These are phyloP conservation scores for Synanthedon formicaeformis DNA, from an alignment of 2,888 invertebrate species.

Conservation along the genomic window DNA sequence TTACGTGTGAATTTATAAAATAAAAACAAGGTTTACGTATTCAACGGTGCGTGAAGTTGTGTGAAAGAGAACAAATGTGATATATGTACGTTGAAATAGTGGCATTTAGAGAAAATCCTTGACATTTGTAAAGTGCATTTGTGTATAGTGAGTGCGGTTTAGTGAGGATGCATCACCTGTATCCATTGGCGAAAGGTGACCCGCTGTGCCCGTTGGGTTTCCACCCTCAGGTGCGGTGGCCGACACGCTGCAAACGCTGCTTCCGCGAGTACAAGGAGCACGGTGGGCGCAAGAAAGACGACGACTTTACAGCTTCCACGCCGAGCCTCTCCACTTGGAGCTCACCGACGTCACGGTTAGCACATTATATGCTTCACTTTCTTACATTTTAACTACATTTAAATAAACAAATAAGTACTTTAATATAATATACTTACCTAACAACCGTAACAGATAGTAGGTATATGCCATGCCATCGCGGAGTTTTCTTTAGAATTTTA, in stretches of 20 bases:
- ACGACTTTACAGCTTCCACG: slow-evolving; percentile 79
- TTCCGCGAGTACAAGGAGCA: slow-evolving; percentile 95
- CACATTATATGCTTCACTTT: too few species aligned
- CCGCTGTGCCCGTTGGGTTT: slow-evolving; percentile 92
- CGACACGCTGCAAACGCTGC: slow-evolving; percentile 92
- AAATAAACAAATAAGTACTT: too few species aligned
- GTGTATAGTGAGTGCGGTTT: slow-evolving; percentile 22
- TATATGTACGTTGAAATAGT: slow-evolving; percentile 20
- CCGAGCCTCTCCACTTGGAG: slow-evolving; percentile 79
- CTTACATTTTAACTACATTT: too few species aligned
- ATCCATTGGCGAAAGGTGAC: slow-evolving; percentile 85
- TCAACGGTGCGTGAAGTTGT: slow-evolving; percentile 7
- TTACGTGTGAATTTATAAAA: neutral
- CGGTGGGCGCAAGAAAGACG: slow-evolving; percentile 78
- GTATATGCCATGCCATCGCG: too few species aligned
- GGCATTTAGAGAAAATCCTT: slow-evolving; percentile 53
- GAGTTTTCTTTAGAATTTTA: too few species aligned
- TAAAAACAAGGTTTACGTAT: neutral
- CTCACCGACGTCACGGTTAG: slow-evolving; percentile 70
- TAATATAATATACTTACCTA: too few species aligned
- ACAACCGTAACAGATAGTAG: too few species aligned
- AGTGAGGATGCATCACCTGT: slow-evolving; percentile 77
- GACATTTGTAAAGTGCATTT: slow-evolving; percentile 63
- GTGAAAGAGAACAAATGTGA: slow-evolving; percentile 26
- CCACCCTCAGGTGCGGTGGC: slow-evolving; percentile 95